phyloP scores from a whole-genome alignment of 2,797 vertebrate species.

The Nannoperca obscura region DNA sequence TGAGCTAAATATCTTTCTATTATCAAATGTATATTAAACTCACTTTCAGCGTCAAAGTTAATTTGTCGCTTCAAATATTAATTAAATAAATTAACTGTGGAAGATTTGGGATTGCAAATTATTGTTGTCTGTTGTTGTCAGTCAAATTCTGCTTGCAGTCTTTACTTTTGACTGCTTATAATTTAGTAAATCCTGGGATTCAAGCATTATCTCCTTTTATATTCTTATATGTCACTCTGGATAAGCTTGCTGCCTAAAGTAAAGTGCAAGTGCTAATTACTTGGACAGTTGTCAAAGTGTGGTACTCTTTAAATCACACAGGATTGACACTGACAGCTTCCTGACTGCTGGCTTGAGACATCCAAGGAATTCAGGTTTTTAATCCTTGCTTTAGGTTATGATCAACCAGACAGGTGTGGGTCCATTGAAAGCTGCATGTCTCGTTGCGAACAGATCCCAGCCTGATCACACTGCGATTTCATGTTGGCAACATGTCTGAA shows the following conservation, averaged over 20 bases:
- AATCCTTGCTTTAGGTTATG: slow-evolving; percentile 72
- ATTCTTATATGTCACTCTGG: slow-evolving; percentile 26
- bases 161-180: background rate
- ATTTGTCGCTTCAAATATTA: background rate
- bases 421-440: slow-evolving; percentile 13
- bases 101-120: background rate
- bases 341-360: slow-evolving; percentile 24
- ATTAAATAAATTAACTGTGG: background rate
- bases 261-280: slow-evolving; percentile 58
- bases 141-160: background rate
- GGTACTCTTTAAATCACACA: slow-evolving; percentile 6
- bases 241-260: slow-evolving; percentile 19
- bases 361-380: slow-evolving; percentile 45
- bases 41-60: background rate
- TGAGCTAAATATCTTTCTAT: background rate
- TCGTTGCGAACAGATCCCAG: slow-evolving; percentile 38
- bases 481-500: slow-evolving; percentile 35
- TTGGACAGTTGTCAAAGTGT: slow-evolving; percentile 45
- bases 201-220: slow-evolving; percentile 3
- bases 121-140: slow-evolving; percentile 7
- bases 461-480: slow-evolving; percentile 38
- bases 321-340: slow-evolving; percentile 50
- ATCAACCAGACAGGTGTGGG: slow-evolving; percentile 52
- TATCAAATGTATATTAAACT: background rate
- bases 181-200: slow-evolving; percentile 7